A percentile compares a stretch with the other conserved stretches of the same genome.
These are phyloP conservation scores for Tachina fera DNA, from an alignment of 2,888 invertebrate species.

Conservation along the genomic window DNA sequence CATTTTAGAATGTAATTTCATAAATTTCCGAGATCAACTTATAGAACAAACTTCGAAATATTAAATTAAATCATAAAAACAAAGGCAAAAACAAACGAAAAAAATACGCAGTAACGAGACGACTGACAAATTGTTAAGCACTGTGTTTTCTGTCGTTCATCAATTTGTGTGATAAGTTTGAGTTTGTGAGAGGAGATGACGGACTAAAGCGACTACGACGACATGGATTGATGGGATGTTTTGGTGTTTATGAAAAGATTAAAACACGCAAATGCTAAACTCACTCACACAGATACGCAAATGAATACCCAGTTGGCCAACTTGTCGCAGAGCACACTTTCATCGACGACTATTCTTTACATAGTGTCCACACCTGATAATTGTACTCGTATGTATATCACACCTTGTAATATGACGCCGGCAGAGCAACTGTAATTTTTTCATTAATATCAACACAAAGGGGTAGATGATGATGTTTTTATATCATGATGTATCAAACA, in stretches of 20 bases:
- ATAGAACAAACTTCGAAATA: constrained; percentile 60
- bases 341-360: too few relatives aligned
- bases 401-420: too few relatives aligned
- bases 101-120: constrained; percentile 52
- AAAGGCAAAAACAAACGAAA: constrained; percentile 16
- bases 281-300: constrained; percentile 32
- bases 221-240: constrained; percentile 68
- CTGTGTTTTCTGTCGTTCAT: constrained; percentile 59
- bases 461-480: too few relatives aligned
- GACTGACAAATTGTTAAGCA: constrained; percentile 72
- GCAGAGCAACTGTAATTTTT: too few relatives aligned
- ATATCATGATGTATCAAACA: too few relatives aligned
- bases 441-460: too few relatives aligned
- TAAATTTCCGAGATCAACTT: constrained; percentile 65
- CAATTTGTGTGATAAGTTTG: constrained; percentile 60
- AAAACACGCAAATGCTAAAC: constrained; percentile 70
- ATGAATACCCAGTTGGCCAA: too few relatives aligned
- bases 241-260: constrained; percentile 70
- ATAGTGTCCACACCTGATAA: too few relatives aligned
- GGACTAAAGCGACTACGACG: constrained; percentile 69
- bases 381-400: too few relatives aligned
- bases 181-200: constrained; percentile 59
- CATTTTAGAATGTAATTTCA: not conserved
- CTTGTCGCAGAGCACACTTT: too few relatives aligned
- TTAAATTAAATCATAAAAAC: constrained; percentile 1